Evolutionary conservation across 2,113 vertebrate genomes (phyloP), one percentile per base, ranked within the genome.

Genomic region (Leucoraja erinaceus): DNA sequence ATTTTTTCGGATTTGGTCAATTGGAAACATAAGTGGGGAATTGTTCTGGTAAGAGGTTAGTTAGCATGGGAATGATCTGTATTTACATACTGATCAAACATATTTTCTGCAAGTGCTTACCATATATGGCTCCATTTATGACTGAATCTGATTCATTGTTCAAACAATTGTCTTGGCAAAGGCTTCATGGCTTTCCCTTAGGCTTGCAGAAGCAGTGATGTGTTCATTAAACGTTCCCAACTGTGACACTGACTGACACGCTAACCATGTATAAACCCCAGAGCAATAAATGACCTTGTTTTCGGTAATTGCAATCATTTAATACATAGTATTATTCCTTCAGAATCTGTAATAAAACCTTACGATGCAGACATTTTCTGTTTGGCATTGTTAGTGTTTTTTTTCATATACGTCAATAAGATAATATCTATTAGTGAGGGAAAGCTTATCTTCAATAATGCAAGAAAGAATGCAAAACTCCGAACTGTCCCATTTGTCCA

Each of bases 331-430:
- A 70, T 91, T 72, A 70, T 70, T 72, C 83, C 68, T 70, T 91
- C 90, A 70, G 90, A 91, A 91, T 72, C 22, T 91, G 66, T 72
- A 72, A 91, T 72, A 72, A 91, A 31, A 74, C 90, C 68, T 91
- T 54, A 91, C 38, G 28, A 72, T 90, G 68, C 90, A 70, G 63
- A 28, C 66, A 91, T 25, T 47, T 91, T 91, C 90, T 72, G 68
- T 54, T 54, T 74, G 90, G 11, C 90, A 91, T 91, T 91, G 68
- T 68, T 28, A 91, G n/a, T 91, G 33, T 70, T 66, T 25, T 38
- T 47, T 47, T 47, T 91, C 54, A 72, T 91, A 91, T 91, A 91
- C 72, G 90, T 91, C 90, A 91, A 88, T 91, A 91, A 72, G 66
- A 72, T 91, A 91, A 72, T 54, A 28, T 38, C 4, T 91, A 54